Evolutionary conservation across 2,113 vertebrate species (phyloP), one percentile per base, ranked within the genome.

Genomic region (Chrysochloris asiatica): DNA sequence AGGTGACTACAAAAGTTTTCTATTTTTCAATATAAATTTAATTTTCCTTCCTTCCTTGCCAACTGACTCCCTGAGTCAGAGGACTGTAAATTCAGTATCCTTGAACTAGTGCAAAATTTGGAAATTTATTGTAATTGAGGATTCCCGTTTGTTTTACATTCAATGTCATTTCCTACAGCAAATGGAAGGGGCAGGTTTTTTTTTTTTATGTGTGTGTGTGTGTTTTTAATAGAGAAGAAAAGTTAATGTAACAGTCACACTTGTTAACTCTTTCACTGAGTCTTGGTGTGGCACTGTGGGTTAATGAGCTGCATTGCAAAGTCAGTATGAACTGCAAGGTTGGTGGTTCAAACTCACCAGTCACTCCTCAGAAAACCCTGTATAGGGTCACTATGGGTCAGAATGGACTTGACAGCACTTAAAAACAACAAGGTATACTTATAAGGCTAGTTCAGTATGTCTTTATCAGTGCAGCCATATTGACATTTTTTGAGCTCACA

Each of bases 51-150:
- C 80, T 59, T 52, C 67, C 75, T 91, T 90, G 21, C 17, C 45
- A 71, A 41, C 48, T 28, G 5, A 50, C 78, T 82, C 50, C 12
- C 6, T 75, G 38, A 93, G 56, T 73, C 48, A 41, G 22, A 36
- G 56, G 21, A 87, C 82, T 59, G 13, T 48, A 87, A 89, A 87
- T 61, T 75, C 43, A 89, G 26, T 76, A 43, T 8, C 83, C n/a
- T 94, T 90, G 45, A 93, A 79, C 56, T 85, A 84, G 75, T 52
- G 8, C 17, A 88, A 82, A 82, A 72, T 54, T 85, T 85, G 50
- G 65, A 91, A 54, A 59, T 79, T 8, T 41, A 73, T 41, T 83
- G 41, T 67, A 77, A 67, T 36, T 45, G 63, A 85, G 13, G 22
- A 75, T 76, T 83, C 63, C 21, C 50, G 16, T 71, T 87, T 63